Evolutionary conservation across 2,888 invertebrate genomes (phyloP).

Genomic region (Andricus curvator): DNA sequence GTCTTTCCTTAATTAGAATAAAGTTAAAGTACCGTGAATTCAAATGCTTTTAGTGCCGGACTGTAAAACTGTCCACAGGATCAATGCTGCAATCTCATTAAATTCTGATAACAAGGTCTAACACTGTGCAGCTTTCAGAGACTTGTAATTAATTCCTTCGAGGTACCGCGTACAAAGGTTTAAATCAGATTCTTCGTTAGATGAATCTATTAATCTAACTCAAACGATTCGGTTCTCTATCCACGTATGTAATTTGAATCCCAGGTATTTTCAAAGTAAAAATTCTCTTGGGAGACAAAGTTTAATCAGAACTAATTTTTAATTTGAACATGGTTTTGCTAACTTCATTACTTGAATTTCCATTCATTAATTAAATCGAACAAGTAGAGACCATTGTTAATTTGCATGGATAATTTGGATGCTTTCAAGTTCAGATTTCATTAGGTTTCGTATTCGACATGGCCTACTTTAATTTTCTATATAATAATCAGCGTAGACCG

Average conservation of each 20-base stretch:
- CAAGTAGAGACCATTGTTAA: no score
- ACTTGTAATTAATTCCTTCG: conserved; percentile 32
- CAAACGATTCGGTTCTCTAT: background rate
- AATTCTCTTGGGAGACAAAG: background rate
- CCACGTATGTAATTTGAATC: background rate
- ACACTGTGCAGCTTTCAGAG: background rate
- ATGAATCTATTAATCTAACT: conserved; percentile 30
- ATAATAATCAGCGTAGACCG: no score
- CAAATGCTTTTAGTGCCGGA: background rate
- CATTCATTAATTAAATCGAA: no score
- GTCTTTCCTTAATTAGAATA: background rate
- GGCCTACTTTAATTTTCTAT: no score
- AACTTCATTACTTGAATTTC: background rate
- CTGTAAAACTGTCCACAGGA: conserved; percentile 18
- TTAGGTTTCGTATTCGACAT: no score
- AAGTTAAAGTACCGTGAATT: background rate
- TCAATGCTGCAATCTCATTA: conserved; percentile 35
- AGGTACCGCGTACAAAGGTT: conserved; percentile 19
- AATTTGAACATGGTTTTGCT: background rate
- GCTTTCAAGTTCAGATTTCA: no score
- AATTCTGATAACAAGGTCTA: conserved; percentile 35
- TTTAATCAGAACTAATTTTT: background rate
- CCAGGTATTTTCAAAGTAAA: background rate
- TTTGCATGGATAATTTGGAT: no score
- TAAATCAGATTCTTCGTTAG: conserved; percentile 35